These are phyloP conservation scores for Daktulosphaira vitifoliae DNA, from an alignment of 1,140 invertebrate genomes.

Conservation along the genomic window DNA sequence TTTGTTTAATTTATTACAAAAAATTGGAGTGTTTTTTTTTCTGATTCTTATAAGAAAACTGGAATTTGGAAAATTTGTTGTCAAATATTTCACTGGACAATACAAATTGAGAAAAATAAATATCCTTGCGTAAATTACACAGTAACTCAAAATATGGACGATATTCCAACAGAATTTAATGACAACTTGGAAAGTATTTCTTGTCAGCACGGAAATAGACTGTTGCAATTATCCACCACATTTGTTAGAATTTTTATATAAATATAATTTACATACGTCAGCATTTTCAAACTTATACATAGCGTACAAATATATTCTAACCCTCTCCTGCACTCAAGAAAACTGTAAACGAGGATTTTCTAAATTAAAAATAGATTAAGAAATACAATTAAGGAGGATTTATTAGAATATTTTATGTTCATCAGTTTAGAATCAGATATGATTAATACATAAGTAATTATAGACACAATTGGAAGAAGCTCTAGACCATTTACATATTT, in stretches of 20 bases:
- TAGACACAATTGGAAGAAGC: too few species aligned
- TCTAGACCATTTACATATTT: too few species aligned
- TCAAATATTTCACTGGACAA: too few species aligned
- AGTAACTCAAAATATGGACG: too few species aligned
- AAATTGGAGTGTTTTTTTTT: too few species aligned
- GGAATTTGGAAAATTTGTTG: too few species aligned
- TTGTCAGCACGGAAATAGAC: background rate
- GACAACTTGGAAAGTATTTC: background rate
- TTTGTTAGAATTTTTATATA: constrained; percentile 13
- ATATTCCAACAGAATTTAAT: background rate
- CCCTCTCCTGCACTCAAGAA: constrained; percentile 6
- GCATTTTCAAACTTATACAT: too few species aligned
- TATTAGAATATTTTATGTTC: constrained; percentile 18
- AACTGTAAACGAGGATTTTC: constrained; percentile 12
- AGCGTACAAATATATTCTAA: constrained; percentile 20
- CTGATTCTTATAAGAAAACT: too few species aligned
- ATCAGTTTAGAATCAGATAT: background rate
- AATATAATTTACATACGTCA: too few species aligned
- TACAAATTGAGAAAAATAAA: background rate
- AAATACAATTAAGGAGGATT: constrained; percentile 1
- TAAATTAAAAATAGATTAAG: constrained; percentile 5
- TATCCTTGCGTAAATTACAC: too few species aligned
- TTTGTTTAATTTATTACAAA: background rate
- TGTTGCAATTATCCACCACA: constrained; percentile 1
- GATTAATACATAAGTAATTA: too few species aligned